These are phyloP conservation scores for Nasua narica DNA, from an alignment of 2,797 vertebrate genomes.

Conservation along the genomic window DNA sequence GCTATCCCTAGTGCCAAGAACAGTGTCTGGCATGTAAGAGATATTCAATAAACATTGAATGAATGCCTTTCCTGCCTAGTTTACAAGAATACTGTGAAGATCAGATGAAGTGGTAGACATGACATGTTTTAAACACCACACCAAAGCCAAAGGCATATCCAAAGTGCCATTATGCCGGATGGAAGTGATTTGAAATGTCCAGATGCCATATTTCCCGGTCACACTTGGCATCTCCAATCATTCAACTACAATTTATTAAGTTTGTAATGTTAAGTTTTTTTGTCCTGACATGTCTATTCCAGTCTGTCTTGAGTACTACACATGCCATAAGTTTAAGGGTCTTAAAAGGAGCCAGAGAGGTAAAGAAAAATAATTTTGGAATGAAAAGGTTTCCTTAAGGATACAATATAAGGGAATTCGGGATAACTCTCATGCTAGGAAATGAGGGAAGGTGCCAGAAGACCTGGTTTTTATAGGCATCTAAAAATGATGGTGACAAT, in stretches of 20 bases:
- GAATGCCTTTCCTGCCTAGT: neutral
- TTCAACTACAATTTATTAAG: neutral
- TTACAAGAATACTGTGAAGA: neutral
- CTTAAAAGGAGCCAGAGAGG: neutral
- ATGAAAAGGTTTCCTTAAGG: neutral
- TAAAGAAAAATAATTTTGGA: neutral
- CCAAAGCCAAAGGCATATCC: neutral
- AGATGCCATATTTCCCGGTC: neutral
- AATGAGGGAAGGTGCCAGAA: conserved; percentile 39
- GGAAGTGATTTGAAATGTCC: neutral
- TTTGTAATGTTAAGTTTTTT: neutral
- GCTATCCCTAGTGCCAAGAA: neutral
- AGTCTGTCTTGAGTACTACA: neutral
- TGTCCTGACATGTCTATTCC: neutral
- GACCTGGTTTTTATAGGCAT: conserved; percentile 56
- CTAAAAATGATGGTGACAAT: conserved; percentile 55
- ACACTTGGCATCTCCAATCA: neutral
- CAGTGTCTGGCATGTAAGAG: neutral
- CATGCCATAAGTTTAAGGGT: neutral
- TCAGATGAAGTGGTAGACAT: neutral
- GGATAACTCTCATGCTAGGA: neutral
- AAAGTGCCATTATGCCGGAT: neutral
- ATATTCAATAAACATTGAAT: conserved; percentile 14
- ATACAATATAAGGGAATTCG: neutral
- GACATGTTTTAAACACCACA: neutral